Conservation (phyloP, 2,797 vertebrate species). For the Fistularia commersonii region DNA sequence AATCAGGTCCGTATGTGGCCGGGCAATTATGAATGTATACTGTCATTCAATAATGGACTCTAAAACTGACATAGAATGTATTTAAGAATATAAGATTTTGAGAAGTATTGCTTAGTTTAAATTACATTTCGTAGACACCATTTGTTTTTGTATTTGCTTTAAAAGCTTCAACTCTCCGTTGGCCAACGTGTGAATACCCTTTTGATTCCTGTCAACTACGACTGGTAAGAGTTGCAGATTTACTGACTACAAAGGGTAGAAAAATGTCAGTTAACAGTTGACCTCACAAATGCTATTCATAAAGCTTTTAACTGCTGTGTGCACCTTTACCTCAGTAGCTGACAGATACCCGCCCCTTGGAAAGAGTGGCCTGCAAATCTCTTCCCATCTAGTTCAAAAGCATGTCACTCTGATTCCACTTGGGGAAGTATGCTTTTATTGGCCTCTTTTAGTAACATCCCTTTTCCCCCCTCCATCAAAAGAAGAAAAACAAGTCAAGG, state of each 20-base stretch:
- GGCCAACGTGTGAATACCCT: constrained; percentile 5
- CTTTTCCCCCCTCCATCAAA: constrained; percentile 54
- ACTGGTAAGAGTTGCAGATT: constrained; percentile 2
- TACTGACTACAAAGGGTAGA: not conserved
- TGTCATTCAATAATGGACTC: too few relatives aligned
- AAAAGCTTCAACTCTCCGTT: not conserved
- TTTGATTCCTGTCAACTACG: constrained; percentile 1
- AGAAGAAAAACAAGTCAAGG: constrained; percentile 51
- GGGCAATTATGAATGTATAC: too few relatives aligned
- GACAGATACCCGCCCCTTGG: constrained; percentile 39
- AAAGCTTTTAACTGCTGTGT: constrained; percentile 40
- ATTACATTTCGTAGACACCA: too few relatives aligned
- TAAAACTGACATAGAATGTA: too few relatives aligned
- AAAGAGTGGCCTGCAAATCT: constrained; percentile 46
- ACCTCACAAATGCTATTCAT: constrained; percentile 23
- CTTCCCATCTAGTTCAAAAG: constrained; percentile 45
- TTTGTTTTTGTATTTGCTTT: too few relatives aligned
- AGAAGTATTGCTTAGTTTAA: too few relatives aligned
- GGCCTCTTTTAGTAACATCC: constrained; percentile 52
- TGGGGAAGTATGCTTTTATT: constrained; percentile 52
- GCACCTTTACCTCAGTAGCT: constrained; percentile 45
- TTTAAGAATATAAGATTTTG: too few relatives aligned
- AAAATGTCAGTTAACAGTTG: constrained; percentile 13
- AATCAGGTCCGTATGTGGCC: too few relatives aligned
- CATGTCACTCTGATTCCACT: constrained; percentile 42